phyloP scores from a whole-genome alignment of 23 tunicate species.

The Trididemnum miniatum region DNA sequence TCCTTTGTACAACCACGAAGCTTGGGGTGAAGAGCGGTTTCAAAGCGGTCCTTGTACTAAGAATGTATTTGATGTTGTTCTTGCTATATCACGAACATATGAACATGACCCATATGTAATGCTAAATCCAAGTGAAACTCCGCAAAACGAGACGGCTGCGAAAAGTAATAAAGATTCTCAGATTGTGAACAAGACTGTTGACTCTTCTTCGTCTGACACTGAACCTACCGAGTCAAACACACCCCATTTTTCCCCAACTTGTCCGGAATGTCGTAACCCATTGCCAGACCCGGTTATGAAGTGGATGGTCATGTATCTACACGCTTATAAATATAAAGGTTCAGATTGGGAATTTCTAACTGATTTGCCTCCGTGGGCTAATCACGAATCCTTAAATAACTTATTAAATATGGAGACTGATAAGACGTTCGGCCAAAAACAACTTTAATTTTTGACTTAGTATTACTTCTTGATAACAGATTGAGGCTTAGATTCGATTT shows the following conservation, averaged over 20 bases:
- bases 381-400: too few species aligned
- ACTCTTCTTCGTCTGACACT: not conserved
- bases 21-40: conserved; percentile 88
- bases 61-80: conserved; percentile 34
- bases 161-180: not conserved
- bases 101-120: not conserved
- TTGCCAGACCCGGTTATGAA: conserved; percentile 71
- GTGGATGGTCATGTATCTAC: conserved; percentile 70
- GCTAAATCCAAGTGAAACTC: not conserved
- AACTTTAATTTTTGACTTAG: too few species aligned
- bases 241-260: conserved; percentile 27
- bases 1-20: conserved; percentile 82
- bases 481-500: too few species aligned
- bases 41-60: conserved; percentile 51
- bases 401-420: too few species aligned
- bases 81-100: not conserved
- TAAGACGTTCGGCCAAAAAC: too few species aligned
- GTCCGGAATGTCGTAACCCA: conserved; percentile 77
- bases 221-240: not conserved
- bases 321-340: conserved; percentile 81
- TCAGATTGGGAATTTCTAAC: conserved; percentile 83
- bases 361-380: conserved; percentile 72
- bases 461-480: too few species aligned
- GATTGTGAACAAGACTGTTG: not conserved
- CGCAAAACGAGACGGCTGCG: not conserved